Evolutionary conservation across 2,113 vertebrate genomes (phyloP), one percentile per base, ranked within the genome.

Genomic region (Tragulus kanchil): DNA sequence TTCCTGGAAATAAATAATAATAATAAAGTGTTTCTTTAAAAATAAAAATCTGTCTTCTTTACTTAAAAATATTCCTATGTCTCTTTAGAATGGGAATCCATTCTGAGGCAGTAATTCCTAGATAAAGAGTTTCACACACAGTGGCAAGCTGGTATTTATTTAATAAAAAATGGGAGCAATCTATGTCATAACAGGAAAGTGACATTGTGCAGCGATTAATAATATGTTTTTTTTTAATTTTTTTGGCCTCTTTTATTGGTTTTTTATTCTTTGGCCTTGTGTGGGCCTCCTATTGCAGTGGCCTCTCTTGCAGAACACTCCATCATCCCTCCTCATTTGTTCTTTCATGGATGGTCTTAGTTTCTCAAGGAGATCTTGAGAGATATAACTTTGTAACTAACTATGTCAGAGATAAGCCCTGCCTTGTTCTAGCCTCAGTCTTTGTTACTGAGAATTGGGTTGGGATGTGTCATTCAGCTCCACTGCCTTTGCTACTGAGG

Each of bases 31-130:
- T n/a, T n/a, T n/a, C n/a, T n/a, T n/a, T n/a, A n/a, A n/a, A n/a
- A n/a, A n/a, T n/a, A n/a, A n/a, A n/a, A n/a, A 89, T 77, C 42
- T 90, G 21, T 71, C 56, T 95, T 45, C 56, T 28, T 93, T 88
- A 65, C 62, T 86, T 90, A 93, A 96, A 96, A 93, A 75, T 90
- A 90, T 31, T 93, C 28, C n/a, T 83, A 26, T 64, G 56, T 21
- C 71, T 94, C 56, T 87, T n/a, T n/a, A n/a, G n/a, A n/a, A n/a
- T 93, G 54, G 73, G 56, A 89, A 71, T 92, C 65, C 85, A 4
- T 93, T 96, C 69, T 94, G 73, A 94, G 95, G 26, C 36, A 64
- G n/a, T 86, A 64, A 83, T 86, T 93, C 52, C 81, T 97, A 83
- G 79, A 84, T 83, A 83, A 85, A 94, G 79, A 64, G 42, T 58